phyloP scores from a whole-genome alignment of 2,888 invertebrate species.

The Monopis laevigella region DNA sequence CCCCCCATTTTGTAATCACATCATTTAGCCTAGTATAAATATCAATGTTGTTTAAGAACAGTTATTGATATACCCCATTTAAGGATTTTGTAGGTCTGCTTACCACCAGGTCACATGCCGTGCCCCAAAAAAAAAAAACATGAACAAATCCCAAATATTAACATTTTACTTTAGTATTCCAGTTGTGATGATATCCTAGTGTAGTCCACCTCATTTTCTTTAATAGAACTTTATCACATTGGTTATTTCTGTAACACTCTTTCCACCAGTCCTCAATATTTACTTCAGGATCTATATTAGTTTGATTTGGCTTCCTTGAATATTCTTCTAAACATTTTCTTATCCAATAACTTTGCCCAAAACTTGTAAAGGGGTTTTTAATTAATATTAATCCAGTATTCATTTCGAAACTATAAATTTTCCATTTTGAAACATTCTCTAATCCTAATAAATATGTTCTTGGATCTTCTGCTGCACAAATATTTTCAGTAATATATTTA shows the following conservation, averaged over 20 bases:
- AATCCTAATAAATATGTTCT: slow-evolving; percentile 37
- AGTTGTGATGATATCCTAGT: slow-evolving; percentile 97
- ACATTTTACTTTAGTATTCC: slow-evolving; percentile 87
- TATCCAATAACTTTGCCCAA: slow-evolving; percentile 87
- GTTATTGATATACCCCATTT: too few relatives aligned
- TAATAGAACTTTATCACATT: slow-evolving; percentile 39
- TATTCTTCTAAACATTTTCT: slow-evolving; percentile 80
- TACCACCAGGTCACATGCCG: too few relatives aligned
- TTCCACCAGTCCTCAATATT: slow-evolving; percentile 72
- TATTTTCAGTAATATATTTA: background rate
- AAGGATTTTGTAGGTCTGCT: too few relatives aligned
- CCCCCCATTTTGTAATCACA: too few relatives aligned
- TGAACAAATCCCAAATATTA: too few relatives aligned
- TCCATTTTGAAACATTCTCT: slow-evolving; percentile 60
- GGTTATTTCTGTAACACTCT: slow-evolving; percentile 50
- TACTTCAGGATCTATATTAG: slow-evolving; percentile 70
- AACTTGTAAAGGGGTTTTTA: slow-evolving; percentile 80
- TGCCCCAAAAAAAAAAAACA: too few relatives aligned
- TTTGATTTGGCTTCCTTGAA: slow-evolving; percentile 75
- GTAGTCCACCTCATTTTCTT: slow-evolving; percentile 89
- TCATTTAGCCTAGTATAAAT: too few relatives aligned
- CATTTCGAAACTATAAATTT: slow-evolving; percentile 65
- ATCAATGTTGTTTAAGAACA: too few relatives aligned
- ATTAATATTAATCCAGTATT: slow-evolving; percentile 83
- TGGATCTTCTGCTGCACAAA: background rate